Conservation (phyloP, 2,797 vertebrate species). For the Neosalanx taihuensis region DNA sequence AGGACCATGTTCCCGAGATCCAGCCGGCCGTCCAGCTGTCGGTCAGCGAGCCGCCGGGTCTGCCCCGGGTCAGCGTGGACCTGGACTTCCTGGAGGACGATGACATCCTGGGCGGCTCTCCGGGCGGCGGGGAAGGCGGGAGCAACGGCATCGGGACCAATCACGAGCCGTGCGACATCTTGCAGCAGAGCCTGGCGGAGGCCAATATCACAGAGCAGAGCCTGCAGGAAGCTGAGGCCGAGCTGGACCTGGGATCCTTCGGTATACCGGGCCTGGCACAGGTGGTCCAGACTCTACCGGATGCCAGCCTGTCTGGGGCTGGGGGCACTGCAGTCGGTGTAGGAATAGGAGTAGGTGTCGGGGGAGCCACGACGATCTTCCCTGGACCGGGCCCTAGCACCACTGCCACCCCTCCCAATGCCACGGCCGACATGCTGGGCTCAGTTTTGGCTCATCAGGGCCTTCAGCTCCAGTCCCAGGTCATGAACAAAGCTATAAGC, state of each 20-base stretch:
- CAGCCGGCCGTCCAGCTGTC: conserved; percentile 75
- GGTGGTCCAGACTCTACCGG: conserved; percentile 81
- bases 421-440: conserved; percentile 82
- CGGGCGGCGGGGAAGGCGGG: conserved; percentile 69
- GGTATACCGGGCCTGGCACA: conserved; percentile 89
- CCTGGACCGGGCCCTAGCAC: conserved; percentile 64
- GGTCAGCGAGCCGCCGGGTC: conserved; percentile 69
- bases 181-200: conserved; percentile 95
- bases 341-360: conserved; percentile 68
- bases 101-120: conserved; percentile 90
- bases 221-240: conserved; percentile 88
- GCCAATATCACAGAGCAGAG: conserved; percentile 98
- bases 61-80: conserved; percentile 88
- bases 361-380: conserved; percentile 80
- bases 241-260: conserved; percentile 92
- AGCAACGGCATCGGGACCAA: conserved; percentile 75
- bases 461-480: conserved; percentile 81
- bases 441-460: conserved; percentile 80
- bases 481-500: conserved; percentile 92
- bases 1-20: conserved; percentile 89
- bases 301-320: conserved; percentile 67
- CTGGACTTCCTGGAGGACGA: conserved; percentile 96
- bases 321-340: conserved; percentile 63
- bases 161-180: conserved; percentile 91
- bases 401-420: conserved; percentile 63